Percentiles rank a stretch among this genome's conserved stretches.
phyloP scores from a whole-genome alignment of 2,888 invertebrate genomes.

The Drosophila putrida region DNA sequence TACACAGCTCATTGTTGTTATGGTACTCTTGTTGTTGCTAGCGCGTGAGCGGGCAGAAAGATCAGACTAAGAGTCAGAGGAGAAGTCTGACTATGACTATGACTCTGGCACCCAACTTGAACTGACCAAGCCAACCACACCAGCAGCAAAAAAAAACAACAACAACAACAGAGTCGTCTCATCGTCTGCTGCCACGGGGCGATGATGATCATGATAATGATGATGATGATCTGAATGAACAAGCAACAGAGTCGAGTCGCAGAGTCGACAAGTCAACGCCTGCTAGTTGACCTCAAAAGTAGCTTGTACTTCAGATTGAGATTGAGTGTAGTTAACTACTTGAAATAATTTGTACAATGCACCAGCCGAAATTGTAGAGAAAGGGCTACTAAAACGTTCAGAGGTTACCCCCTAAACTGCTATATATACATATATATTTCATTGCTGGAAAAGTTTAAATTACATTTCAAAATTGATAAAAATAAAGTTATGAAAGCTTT shows the following conservation, averaged over 20 bases:
- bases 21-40: constrained; percentile 17
- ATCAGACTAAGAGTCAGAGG: constrained; percentile 38
- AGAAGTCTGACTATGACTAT: constrained; percentile 11
- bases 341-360: constrained; percentile 46
- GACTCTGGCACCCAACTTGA: constrained; percentile 26
- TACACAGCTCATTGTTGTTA: constrained; percentile 20
- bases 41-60: constrained; percentile 49
- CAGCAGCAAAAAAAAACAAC: background rate
- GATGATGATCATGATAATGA: constrained; percentile 25
- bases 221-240: constrained; percentile 29
- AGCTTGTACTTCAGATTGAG: constrained; percentile 25
- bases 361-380: constrained; percentile 39
- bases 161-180: constrained; percentile 11
- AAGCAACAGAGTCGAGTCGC: constrained; percentile 4
- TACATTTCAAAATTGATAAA: background rate
- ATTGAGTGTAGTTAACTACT: constrained; percentile 37
- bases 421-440: background rate
- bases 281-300: constrained; percentile 60
- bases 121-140: constrained; percentile 31
- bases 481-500: background rate
- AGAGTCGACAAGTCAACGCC: constrained; percentile 40
- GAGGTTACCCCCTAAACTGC: background rate
- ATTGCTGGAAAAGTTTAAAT: background rate
- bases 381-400: constrained; percentile 30
- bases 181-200: constrained; percentile 19